These are phyloP conservation scores for Eretmochelys imbricata DNA, from an alignment of 2,113 vertebrate genomes.

Conservation along the genomic window DNA sequence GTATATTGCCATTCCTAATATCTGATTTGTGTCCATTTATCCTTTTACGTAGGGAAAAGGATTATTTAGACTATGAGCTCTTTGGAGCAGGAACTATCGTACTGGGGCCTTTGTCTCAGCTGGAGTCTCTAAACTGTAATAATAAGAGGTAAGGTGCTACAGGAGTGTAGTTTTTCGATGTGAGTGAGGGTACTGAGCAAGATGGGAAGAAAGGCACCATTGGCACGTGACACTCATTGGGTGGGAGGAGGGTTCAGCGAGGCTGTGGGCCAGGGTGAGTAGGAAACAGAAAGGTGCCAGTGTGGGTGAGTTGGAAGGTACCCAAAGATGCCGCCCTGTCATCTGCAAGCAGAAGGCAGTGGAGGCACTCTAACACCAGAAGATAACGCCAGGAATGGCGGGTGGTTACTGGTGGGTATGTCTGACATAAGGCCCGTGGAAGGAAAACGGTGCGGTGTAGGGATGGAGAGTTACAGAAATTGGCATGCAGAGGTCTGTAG, in stretches of 20 bases:
- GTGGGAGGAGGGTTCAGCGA: background rate
- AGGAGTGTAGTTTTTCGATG: background rate
- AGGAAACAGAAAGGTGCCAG: background rate
- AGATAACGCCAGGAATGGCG: background rate
- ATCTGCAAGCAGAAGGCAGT: background rate
- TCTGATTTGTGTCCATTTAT: too few species aligned
- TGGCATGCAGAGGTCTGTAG: background rate
- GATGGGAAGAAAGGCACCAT: background rate
- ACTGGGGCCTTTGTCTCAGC: background rate
- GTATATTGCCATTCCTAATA: too few species aligned
- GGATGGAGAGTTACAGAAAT: rapidly evolving
- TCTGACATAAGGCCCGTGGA: background rate
- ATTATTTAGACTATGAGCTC: background rate
- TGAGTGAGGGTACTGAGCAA: background rate
- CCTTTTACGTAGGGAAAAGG: too few species aligned
- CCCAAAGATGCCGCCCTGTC: background rate
- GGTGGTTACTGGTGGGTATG: background rate
- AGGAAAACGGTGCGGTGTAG: rapidly evolving
- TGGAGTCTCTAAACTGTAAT: background rate
- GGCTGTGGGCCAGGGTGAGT: background rate
- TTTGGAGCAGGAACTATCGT: background rate
- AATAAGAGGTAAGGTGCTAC: background rate
- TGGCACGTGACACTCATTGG: background rate
- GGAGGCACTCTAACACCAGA: background rate
- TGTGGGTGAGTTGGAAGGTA: background rate